phyloP scores from a whole-genome alignment of 2,888 invertebrate genomes.

The Chelonus formosanus region DNA sequence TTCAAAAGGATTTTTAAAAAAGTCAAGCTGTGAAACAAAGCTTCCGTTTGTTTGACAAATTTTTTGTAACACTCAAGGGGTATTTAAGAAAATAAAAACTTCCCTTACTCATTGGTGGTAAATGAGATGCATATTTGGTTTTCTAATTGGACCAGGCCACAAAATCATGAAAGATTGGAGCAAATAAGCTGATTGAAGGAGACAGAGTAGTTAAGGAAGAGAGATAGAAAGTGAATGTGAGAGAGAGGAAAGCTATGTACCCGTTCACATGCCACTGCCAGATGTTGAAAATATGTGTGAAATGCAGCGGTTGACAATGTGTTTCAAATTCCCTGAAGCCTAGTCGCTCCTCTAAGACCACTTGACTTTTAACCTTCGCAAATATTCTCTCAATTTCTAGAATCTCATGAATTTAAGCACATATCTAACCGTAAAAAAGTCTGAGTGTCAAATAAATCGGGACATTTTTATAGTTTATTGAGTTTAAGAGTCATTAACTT shows the following conservation, averaged over 20 bases:
- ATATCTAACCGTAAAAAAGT: too few species aligned
- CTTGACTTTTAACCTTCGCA: slow-evolving; percentile 24
- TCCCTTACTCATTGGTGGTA: not conserved
- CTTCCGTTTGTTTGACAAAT: slow-evolving; percentile 8
- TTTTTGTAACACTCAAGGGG: slow-evolving; percentile 1
- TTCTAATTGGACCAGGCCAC: slow-evolving; percentile 28
- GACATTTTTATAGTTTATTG: too few species aligned
- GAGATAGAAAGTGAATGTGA: slow-evolving; percentile 13
- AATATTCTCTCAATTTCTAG: slow-evolving; percentile 7
- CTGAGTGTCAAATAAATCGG: too few species aligned
- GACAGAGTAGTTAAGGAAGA: slow-evolving; percentile 3
- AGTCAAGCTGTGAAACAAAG: not conserved
- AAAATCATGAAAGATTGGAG: slow-evolving; percentile 1
- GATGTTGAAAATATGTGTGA: slow-evolving; percentile 39
- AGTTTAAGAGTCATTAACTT: too few species aligned
- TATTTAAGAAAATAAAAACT: not conserved
- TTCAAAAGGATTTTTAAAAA: not conserved
- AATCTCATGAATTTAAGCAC: not conserved
- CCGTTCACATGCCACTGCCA: slow-evolving; percentile 37
- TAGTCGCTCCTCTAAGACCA: slow-evolving; percentile 23
- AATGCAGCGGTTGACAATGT: slow-evolving; percentile 35
- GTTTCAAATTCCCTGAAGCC: slow-evolving; percentile 31
- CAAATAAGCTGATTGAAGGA: slow-evolving; percentile 11
- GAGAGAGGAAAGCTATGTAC: slow-evolving; percentile 14
- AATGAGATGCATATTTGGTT: slow-evolving; percentile 2